Conservation (phyloP, 2,797 vertebrate species). For the Aeoliscus strigatus region DNA sequence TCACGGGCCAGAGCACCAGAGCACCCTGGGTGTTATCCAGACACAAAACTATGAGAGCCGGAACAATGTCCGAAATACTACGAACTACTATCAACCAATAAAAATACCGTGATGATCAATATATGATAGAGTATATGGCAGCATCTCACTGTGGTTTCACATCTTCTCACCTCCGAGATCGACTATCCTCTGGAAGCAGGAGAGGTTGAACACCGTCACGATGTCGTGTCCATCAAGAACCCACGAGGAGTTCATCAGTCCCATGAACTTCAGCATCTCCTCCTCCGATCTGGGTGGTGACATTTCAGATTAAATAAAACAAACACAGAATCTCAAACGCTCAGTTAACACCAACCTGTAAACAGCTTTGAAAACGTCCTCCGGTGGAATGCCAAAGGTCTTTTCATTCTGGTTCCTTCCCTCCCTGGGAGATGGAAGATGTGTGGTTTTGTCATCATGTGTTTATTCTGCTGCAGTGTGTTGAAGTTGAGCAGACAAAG, state of each 20-base stretch:
- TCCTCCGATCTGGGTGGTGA: constrained; percentile 64
- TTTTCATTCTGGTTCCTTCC: constrained; percentile 77
- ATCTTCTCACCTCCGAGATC: constrained; percentile 69
- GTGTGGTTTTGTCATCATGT: too few relatives aligned
- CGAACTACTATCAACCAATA: too few relatives aligned
- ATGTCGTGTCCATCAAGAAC: constrained; percentile 70
- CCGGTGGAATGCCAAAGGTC: constrained; percentile 66
- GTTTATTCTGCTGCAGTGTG: too few relatives aligned
- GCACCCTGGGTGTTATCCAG: constrained; percentile 61
- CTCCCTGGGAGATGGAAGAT: constrained; percentile 53
- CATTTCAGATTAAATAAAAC: not conserved
- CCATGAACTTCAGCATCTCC: constrained; percentile 76
- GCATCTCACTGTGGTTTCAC: too few relatives aligned
- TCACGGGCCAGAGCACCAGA: constrained; percentile 71
- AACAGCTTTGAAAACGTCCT: constrained; percentile 68
- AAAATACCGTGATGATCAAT: too few relatives aligned
- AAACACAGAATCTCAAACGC: not conserved
- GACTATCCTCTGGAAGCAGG: constrained; percentile 61
- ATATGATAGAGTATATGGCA: too few relatives aligned
- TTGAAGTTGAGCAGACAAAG: too few relatives aligned
- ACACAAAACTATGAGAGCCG: not conserved
- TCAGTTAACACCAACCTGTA: constrained; percentile 62
- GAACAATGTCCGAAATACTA: too few relatives aligned
- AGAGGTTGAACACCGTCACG: constrained; percentile 71
- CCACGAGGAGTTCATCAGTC: constrained; percentile 74